These are phyloP conservation scores for Eupithecia inturbata DNA, from an alignment of 2,888 invertebrate genomes.

Conservation along the genomic window DNA sequence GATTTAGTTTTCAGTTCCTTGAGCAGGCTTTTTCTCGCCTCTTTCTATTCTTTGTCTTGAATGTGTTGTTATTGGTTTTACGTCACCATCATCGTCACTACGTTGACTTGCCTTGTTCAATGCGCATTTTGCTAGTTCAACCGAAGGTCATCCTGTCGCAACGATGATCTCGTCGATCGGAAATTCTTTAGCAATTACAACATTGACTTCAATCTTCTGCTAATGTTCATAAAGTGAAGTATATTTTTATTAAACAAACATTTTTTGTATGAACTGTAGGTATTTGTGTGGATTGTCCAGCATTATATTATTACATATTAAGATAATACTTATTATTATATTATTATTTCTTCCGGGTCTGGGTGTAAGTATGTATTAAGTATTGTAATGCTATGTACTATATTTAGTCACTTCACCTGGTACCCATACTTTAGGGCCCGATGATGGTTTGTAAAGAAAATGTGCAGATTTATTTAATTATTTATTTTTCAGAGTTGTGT, in stretches of 20 bases:
- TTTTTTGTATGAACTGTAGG: background rate
- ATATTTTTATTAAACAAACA: background rate
- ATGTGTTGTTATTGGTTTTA: slow-evolving; percentile 35
- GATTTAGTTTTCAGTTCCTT: background rate
- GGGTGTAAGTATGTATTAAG: background rate
- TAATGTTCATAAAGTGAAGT: background rate
- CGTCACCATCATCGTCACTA: slow-evolving; percentile 37
- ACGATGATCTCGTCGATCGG: slow-evolving; percentile 56
- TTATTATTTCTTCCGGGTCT: slow-evolving; percentile 1
- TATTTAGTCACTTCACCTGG: background rate
- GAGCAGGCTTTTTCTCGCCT: background rate
- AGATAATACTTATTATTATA: no score
- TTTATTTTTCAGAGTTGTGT: background rate
- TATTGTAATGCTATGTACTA: background rate
- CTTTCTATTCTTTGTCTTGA: slow-evolving; percentile 5
- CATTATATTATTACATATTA: no score
- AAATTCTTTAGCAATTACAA: slow-evolving; percentile 67
- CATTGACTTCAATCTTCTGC: slow-evolving; percentile 44
- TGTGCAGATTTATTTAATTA: background rate
- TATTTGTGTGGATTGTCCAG: no score
- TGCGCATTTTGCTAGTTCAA: slow-evolving; percentile 50
- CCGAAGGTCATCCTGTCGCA: slow-evolving; percentile 64
- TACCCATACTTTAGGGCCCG: background rate
- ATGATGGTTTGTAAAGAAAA: background rate
- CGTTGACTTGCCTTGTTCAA: slow-evolving; percentile 41